Percentiles rank a stretch among this genome's conserved stretches.
Conservation (phyloP, 2,888 invertebrate genomes). For the Villa cingulata region DNA sequence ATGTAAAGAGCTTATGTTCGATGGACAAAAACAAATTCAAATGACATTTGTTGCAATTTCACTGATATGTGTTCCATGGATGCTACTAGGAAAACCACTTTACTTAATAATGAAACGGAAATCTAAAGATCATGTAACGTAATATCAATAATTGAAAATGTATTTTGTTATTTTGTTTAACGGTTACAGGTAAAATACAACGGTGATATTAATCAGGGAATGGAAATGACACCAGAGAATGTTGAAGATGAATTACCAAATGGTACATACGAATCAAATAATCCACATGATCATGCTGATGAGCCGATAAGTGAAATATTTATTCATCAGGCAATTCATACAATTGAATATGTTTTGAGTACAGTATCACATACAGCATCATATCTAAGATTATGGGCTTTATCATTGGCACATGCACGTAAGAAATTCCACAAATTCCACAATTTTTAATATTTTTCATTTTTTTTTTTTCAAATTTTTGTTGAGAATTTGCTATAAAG, state of each 20-base stretch:
- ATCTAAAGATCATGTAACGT: conserved; percentile 29
- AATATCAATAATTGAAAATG: background rate
- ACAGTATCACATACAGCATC: conserved; percentile 96
- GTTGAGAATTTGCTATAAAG: background rate
- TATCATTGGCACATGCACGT: conserved; percentile 92
- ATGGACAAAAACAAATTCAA: conserved; percentile 58
- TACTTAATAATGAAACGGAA: conserved; percentile 45
- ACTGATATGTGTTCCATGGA: conserved; percentile 79
- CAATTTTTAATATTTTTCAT: too few species aligned
- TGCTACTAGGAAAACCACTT: conserved; percentile 85
- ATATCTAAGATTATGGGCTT: conserved; percentile 90
- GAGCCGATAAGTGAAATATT: conserved; percentile 75
- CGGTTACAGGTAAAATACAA: conserved; percentile 31
- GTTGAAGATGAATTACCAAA: conserved; percentile 7
- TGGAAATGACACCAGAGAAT: conserved; percentile 45
- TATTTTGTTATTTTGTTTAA: conserved; percentile 1
- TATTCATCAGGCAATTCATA: conserved; percentile 91
- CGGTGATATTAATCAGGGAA: conserved; percentile 53
- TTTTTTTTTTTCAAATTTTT: background rate
- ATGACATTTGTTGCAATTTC: conserved; percentile 62
- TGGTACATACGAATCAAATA: conserved; percentile 21
- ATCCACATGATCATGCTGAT: conserved; percentile 36
- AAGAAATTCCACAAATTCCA: too few species aligned
- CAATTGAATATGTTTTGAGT: conserved; percentile 91
- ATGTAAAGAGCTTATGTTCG: conserved; percentile 54